Evolutionary conservation across 1,140 invertebrate genomes (phyloP).

Genomic region (Tetraneura akinire): DNA sequence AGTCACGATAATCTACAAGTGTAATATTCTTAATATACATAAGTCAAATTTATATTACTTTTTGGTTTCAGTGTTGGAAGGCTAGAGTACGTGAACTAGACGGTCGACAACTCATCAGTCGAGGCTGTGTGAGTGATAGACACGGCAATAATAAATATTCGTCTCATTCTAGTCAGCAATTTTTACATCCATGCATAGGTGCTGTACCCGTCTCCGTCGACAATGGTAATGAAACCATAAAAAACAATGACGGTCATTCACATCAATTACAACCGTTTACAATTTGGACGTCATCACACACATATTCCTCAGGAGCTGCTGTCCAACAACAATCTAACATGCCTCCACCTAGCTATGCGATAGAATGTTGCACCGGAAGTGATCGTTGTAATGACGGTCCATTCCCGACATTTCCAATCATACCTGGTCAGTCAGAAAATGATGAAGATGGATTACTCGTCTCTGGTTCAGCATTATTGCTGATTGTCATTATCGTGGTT

Average conservation of each 20-base stretch:
- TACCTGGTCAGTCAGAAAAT: not conserved
- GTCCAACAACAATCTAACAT: not conserved
- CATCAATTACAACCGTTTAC: not conserved
- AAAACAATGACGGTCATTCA: not conserved
- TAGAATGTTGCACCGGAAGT: slow-evolving; percentile 25
- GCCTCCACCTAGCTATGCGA: not conserved
- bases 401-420: not conserved
- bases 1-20: no score
- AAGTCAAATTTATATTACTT: not conserved
- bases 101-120: not conserved
- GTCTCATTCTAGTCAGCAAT: no score
- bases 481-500: not conserved
- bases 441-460: not conserved
- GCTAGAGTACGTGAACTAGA: not conserved
- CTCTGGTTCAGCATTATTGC: not conserved
- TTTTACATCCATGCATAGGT: slow-evolving; percentile 14
- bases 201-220: not conserved
- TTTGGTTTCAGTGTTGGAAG: not conserved
- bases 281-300: not conserved
- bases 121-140: slow-evolving; percentile 3
- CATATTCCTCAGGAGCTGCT: not conserved
- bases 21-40: no score
- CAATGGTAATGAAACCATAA: not conserved
- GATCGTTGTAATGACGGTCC: slow-evolving; percentile 20
- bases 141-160: not conserved